Conservation (phyloP, 1,140 invertebrate genomes). For the Sitobion miscanthi region DNA sequence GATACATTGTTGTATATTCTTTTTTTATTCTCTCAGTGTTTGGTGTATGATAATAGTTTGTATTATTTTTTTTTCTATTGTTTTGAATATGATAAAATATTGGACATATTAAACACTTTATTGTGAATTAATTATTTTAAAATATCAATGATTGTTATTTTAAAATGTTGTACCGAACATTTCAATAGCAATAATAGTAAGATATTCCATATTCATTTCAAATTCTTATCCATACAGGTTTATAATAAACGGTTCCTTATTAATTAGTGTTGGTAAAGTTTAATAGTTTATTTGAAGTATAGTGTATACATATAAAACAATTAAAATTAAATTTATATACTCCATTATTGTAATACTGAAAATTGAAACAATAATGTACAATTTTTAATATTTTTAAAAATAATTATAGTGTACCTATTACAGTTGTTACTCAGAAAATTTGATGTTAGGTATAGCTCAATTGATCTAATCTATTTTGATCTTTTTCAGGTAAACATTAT, state of each 20-base stretch:
- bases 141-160: background rate
- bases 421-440: background rate
- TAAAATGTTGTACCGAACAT: background rate
- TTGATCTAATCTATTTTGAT: background rate
- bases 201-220: background rate
- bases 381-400: background rate
- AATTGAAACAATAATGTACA: background rate
- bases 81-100: background rate
- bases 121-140: background rate
- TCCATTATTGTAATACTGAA: background rate
- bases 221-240: background rate
- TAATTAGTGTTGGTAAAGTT: background rate
- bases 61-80: background rate
- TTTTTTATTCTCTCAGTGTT: background rate
- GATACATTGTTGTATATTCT: background rate
- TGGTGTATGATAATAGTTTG: background rate
- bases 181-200: background rate
- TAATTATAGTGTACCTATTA: background rate
- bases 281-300: background rate
- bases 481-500: constrained; percentile 34
- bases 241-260: background rate
- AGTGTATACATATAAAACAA: background rate
- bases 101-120: background rate
- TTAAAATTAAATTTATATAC: background rate
- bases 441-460: background rate